phyloP scores from a whole-genome alignment of 2,888 invertebrate species.

The Artemia sp. region DNA sequence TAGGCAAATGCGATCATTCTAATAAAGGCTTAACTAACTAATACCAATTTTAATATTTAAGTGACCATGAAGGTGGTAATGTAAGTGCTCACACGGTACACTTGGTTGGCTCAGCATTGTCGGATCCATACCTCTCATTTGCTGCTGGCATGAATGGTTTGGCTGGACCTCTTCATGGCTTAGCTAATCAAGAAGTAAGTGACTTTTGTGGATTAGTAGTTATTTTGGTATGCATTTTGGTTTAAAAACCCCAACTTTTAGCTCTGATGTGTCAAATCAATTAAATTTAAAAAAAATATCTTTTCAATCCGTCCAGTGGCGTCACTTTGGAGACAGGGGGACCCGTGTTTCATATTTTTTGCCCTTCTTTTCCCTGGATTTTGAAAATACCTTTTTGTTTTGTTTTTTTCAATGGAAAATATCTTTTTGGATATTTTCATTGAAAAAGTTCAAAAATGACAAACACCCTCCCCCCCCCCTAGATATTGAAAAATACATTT shows the following conservation, averaged over 20 bases:
- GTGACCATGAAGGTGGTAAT: slow-evolving; percentile 92
- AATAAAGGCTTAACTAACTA: too few species aligned
- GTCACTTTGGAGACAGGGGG: too few species aligned
- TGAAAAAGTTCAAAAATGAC: too few species aligned
- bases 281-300: background rate
- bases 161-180: slow-evolving; percentile 67
- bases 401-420: too few species aligned
- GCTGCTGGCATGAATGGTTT: slow-evolving; percentile 75
- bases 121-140: slow-evolving; percentile 82
- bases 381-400: too few species aligned
- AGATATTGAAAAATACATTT: too few species aligned
- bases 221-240: slow-evolving; percentile 21
- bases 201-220: slow-evolving; percentile 13
- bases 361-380: too few species aligned
- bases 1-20: too few species aligned
- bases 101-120: slow-evolving; percentile 78
- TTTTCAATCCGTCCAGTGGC: too few species aligned
- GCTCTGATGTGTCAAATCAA: background rate
- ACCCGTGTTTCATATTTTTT: too few species aligned
- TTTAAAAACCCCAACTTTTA: slow-evolving; percentile 18
- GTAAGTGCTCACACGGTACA: slow-evolving; percentile 89
- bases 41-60: slow-evolving; percentile 30
- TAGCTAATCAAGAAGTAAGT: slow-evolving; percentile 77
- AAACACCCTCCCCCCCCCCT: too few species aligned
- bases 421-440: too few species aligned